Conservation (phyloP, 2,888 invertebrate species). For the Lampropteryx suffumata region DNA sequence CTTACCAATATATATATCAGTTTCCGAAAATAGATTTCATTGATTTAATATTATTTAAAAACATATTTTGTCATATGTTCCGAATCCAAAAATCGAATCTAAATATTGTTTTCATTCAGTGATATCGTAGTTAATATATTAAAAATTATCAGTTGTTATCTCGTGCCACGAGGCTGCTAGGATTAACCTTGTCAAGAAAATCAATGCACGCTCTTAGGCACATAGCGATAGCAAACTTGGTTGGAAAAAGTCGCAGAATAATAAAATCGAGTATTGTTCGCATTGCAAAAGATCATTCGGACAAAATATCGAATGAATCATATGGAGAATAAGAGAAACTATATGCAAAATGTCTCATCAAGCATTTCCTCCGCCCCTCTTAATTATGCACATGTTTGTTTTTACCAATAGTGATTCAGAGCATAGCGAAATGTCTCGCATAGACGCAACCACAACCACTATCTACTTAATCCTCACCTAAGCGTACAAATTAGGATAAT, state of each 20-base stretch:
- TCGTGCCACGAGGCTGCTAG: neutral
- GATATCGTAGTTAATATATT: neutral
- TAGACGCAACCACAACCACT: constrained; percentile 48
- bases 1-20: no score
- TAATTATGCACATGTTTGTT: constrained; percentile 31
- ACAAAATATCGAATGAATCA: constrained; percentile 16
- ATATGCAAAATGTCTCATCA: constrained; percentile 15
- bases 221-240: constrained; percentile 6
- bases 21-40: no score
- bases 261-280: neutral
- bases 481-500: neutral
- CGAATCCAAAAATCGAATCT: no score
- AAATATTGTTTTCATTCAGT: no score
- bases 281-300: constrained; percentile 1
- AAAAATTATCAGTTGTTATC: constrained; percentile 10
- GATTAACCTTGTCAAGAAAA: constrained; percentile 17
- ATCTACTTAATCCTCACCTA: constrained; percentile 30
- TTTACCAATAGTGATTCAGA: constrained; percentile 53
- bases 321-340: constrained; percentile 15
- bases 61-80: no score
- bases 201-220: constrained; percentile 14
- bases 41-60: no score
- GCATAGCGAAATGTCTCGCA: constrained; percentile 47
- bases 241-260: no score
- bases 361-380: constrained; percentile 15